Conservation (phyloP, 2,888 invertebrate species). For the Chouioia cunea region DNA sequence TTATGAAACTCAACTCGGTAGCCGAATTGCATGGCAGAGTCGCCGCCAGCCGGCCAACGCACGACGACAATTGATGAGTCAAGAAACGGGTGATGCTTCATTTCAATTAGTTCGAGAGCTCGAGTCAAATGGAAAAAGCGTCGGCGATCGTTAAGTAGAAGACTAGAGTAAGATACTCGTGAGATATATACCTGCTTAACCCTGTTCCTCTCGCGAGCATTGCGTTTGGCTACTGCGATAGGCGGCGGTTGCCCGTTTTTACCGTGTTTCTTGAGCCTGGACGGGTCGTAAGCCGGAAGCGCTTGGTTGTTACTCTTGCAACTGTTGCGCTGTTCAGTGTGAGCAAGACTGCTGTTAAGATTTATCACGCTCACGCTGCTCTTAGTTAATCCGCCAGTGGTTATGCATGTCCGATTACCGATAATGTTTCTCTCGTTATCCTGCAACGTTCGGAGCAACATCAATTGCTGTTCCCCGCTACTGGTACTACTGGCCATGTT, state of each 20-base stretch:
- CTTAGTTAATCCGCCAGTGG: constrained; percentile 51
- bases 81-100: constrained; percentile 38
- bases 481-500: constrained; percentile 57
- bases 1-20: too few relatives aligned
- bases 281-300: constrained; percentile 69
- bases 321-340: background rate
- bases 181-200: constrained; percentile 93
- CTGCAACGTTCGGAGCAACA: constrained; percentile 64
- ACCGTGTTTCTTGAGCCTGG: constrained; percentile 67
- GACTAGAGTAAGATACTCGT: too few relatives aligned
- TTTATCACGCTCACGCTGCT: constrained; percentile 48
- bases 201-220: constrained; percentile 92
- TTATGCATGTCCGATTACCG: constrained; percentile 58
- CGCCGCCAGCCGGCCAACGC: too few relatives aligned
- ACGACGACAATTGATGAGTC: constrained; percentile 40
- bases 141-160: too few relatives aligned
- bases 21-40: too few relatives aligned
- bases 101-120: constrained; percentile 40
- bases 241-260: constrained; percentile 76
- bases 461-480: constrained; percentile 63
- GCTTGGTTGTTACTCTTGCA: background rate
- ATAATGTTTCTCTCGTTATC: constrained; percentile 66
- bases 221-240: constrained; percentile 87
- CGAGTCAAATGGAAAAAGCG: too few relatives aligned
- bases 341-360: constrained; percentile 50